Evolutionary conservation across 2,888 invertebrate species (phyloP), one percentile per base, ranked within the genome.

Genomic region (Microdon myrmicae): DNA sequence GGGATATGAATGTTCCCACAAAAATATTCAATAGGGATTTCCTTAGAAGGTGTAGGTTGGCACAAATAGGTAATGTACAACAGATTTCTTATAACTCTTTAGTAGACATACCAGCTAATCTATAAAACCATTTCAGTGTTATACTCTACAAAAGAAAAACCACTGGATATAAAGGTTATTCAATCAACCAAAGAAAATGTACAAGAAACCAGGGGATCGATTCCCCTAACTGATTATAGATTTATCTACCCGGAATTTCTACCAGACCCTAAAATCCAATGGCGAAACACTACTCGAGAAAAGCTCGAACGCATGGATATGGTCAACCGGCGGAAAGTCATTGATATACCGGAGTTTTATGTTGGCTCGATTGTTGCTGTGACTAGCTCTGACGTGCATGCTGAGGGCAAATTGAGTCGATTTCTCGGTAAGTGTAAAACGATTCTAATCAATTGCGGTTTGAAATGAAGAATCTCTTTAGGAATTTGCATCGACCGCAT

Each of bases 271-370:
- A 87, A 89, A 70, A 81, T 87, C 1, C 81, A 86, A 72, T 88
- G 86, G 81, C 84, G 97, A 54, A 94, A 98, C 80, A 74, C 82
- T 6, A 78, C 95, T 0, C 82, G 90, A 47, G 98, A 99, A 76
- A 92, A 89, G 75, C 79, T 99, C 9, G 97, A 98, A 75, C 84
- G 98, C 56, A 81, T 83, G 60, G 99, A 99, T 76, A 98, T 99
- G 98, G 75, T 98, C 19, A 86, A 87, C 54, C 83, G 99, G 53
- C 74, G 80, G 0, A 71, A 71, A 3, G 83, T 89, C 61, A 84
- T 99, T 67, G 90, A 92, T 74, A 90, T 99, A 67, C 98, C 99
- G 0, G 97, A 98, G 78, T 99, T 99, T 83, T 99, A 97, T 83
- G 96, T 97, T 72, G 98, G 96, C 8, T 92, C 92, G 17, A 87